Conservation (phyloP, 2,113 vertebrate species). For the Ammodytes dubius region DNA sequence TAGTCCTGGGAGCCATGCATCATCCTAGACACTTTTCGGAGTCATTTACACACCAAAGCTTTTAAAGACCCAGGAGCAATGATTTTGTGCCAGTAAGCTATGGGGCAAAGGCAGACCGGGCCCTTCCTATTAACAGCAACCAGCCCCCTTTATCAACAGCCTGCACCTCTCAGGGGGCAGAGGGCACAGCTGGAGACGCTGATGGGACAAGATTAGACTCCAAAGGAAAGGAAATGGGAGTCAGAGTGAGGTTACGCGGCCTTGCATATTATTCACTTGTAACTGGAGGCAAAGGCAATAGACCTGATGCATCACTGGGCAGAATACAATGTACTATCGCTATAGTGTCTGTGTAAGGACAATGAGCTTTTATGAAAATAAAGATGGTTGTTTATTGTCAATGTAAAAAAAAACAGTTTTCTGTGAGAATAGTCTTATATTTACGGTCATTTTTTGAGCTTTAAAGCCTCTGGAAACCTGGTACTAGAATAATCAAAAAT, state of each 20-base stretch:
- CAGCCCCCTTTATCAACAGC: slow-evolving; percentile 71
- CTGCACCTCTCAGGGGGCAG: slow-evolving; percentile 71
- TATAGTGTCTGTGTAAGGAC: background rate
- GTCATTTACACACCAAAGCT: slow-evolving; percentile 71
- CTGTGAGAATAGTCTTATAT: too few species aligned
- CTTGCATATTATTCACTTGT: slow-evolving; percentile 76
- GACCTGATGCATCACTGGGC: slow-evolving; percentile 56
- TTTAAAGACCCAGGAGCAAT: slow-evolving; percentile 68
- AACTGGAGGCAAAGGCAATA: slow-evolving; percentile 66
- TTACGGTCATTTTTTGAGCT: too few species aligned
- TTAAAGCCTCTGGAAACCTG: too few species aligned
- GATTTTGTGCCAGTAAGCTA: slow-evolving; percentile 71
- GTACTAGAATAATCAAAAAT: too few species aligned
- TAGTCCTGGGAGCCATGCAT: slow-evolving; percentile 71
- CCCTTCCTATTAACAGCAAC: slow-evolving; percentile 64
- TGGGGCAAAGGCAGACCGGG: slow-evolving; percentile 44
- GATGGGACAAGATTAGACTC: slow-evolving; percentile 79
- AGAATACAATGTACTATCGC: slow-evolving; percentile 32
- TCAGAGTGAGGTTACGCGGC: slow-evolving; percentile 70
- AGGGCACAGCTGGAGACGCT: slow-evolving; percentile 74
- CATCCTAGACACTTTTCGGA: slow-evolving; percentile 70
- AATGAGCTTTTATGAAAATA: slow-evolving; percentile 7
- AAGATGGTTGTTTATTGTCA: background rate
- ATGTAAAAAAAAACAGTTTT: too few species aligned
- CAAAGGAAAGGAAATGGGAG: slow-evolving; percentile 72